Base-by-base conservation (phyloP, 2,113 vertebrate species). In the Motacilla tschutschensis region DNA sequence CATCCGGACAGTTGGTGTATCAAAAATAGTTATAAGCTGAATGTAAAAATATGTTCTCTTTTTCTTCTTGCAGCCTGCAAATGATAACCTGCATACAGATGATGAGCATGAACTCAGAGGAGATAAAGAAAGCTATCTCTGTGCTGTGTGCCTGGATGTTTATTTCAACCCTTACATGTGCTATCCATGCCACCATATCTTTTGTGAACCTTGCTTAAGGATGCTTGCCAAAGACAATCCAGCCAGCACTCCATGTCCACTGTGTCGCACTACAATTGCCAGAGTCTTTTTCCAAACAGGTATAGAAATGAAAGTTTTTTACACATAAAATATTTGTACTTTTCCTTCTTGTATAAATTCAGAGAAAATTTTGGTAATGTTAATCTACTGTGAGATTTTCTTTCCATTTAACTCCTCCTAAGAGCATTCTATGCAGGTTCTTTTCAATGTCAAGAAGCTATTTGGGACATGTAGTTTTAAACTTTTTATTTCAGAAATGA, bases 101-200 rank as follows among this genome's bases (percentile, higher is more conserved):
- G 95, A 97, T 55, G 96, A 97, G 24, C 89, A 86, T 60, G 96
- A 97, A 84, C 91, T 94, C 82, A 96, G 96, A 90, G 95, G 96
- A 85, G 97, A 97, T 85, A 98, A 97, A 91, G 98, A 99, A 60
- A 97, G 97, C 92, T 98, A 98, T 86, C 97, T 98, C 43, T 99
- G 99, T 78, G 98, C 98, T 3, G 97, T 99, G 31, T 99, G 98
- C 81, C 95, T 99, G 73, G 98, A 99, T 88, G 91, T 99, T 65
- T 99, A 98, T 96, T 98, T 98, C 97, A 98, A 98, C 89, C 99
- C 98, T 8, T 96, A 98, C 89, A 98, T 97, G 98, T 99, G 98
- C 85, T 97, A 98, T 77, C 98, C 98, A 38, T 99, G 99, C 76
- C 97, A 95, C 18, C 99, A 99, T 86, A 95, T 99, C 93, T 99